These are phyloP conservation scores for Amphipyra tragopoginis DNA, from an alignment of 2,888 invertebrate species.

Conservation along the genomic window DNA sequence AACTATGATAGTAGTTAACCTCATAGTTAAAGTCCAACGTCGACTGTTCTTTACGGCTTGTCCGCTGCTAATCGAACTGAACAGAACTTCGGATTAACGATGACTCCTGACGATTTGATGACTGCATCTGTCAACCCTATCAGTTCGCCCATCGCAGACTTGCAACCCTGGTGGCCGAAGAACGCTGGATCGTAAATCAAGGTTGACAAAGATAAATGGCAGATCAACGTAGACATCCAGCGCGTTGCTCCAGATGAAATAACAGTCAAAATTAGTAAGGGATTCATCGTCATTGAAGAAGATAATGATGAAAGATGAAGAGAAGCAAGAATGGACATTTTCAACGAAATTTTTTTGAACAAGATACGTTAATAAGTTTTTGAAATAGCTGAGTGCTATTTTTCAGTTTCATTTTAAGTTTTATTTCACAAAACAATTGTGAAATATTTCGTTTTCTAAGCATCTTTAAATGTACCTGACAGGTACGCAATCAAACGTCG, in stretches of 20 bases:
- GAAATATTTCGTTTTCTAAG: no score
- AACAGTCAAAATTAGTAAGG: constrained; percentile 93
- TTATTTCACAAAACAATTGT: no score
- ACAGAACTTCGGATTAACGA: constrained; percentile 82
- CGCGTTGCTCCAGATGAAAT: constrained; percentile 94
- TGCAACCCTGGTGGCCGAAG: constrained; percentile 78
- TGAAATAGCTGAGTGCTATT: no score
- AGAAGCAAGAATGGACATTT: constrained; percentile 94
- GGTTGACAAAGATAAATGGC: constrained; percentile 89
- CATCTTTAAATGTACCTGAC: no score
- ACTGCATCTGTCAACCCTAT: constrained; percentile 70
- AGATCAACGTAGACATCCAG: constrained; percentile 93
- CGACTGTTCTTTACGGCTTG: no score
- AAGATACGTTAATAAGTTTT: no score
- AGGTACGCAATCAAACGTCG: no score
- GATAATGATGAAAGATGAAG: no score
- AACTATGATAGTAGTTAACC: no score
- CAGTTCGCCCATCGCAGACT: constrained; percentile 69
- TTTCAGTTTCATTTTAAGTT: no score
- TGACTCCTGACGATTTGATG: constrained; percentile 81
- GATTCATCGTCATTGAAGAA: constrained; percentile 93
- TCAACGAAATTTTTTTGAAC: no score
- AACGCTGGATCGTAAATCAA: constrained; percentile 87
- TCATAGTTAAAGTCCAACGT: no score
- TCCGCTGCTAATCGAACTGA: constrained; percentile 58